Evolutionary conservation across 2,797 vertebrate species (phyloP), one percentile per base, ranked within the genome.

Genomic region (Pogonophryne albipinna): DNA sequence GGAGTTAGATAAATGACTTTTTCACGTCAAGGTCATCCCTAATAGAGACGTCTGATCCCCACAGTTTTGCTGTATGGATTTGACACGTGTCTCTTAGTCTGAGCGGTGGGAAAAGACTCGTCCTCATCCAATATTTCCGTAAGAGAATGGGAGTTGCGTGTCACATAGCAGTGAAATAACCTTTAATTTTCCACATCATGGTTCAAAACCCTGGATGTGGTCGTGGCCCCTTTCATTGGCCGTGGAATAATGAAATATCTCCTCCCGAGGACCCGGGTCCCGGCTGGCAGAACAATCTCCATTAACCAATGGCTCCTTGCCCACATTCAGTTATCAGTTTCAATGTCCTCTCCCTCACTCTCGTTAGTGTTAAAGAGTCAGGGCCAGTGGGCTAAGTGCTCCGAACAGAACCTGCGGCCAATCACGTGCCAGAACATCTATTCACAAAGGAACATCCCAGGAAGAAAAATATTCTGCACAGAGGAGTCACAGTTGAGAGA

Each of bases 291-390:
- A 84, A 84, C 84, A 81, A 83, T 87, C 80, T 89, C 84, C 83
- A 88, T 89, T 87, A 88, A 74, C 74, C 67, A 20, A 1, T 87
- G 90, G 87, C 88, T 76, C 51, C 59, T 34, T 84, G 85, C 88
- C 88, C 84, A 86, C 78, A 66, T 0, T 53, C 50, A 19, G 34
- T 44, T 46, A 85, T 85, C 84, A 68, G 67, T 64, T 67, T 64
- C 83, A 72, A 60, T 84, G 79, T 38, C 60, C 60, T 74, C 81
- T 78, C 51, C 20, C 56, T 83, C 79, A 52, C 41, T 78, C 46
- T 27, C 60, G 53, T 64, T 63, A 57, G 61, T 44, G 61, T 55
- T 5, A 52, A 44, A 50, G 57, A 62, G 20, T 59, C 63, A 10
- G 66, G 13, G 62, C 19, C 45, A 53, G 8, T 19, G 62, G 34